phyloP scores from a whole-genome alignment of 1,140 invertebrate genomes.

The Psix sp. region DNA sequence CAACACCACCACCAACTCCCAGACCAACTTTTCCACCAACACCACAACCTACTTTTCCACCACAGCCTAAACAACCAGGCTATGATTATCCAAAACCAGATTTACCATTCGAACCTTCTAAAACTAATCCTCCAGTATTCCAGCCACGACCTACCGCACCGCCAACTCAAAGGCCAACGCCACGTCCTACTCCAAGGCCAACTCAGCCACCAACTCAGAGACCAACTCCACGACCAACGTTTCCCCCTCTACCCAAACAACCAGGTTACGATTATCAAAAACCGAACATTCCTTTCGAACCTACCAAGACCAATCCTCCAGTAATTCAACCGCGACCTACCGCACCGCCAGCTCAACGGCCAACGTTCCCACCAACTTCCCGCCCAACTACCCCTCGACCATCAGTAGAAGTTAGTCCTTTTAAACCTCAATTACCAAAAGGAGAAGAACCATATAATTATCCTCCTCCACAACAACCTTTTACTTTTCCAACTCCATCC shows the following conservation, averaged over 20 bases:
- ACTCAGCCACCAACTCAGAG: slow-evolving; percentile 26
- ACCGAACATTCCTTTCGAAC: slow-evolving; percentile 25
- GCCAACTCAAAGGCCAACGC: background rate
- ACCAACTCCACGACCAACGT: slow-evolving; percentile 21
- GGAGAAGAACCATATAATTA: slow-evolving; percentile 44
- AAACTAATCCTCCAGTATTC: slow-evolving; percentile 17
- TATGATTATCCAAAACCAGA: slow-evolving; percentile 31
- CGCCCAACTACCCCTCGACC: slow-evolving; percentile 28
- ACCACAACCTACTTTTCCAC: slow-evolving; percentile 10
- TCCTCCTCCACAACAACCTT: slow-evolving; percentile 30
- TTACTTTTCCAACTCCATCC: background rate
- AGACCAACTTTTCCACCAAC: no score
- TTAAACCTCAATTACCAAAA: slow-evolving; percentile 22
- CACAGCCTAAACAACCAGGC: slow-evolving; percentile 5
- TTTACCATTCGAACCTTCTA: slow-evolving; percentile 5
- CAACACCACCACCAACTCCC: slow-evolving; percentile 36
- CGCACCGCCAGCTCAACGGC: slow-evolving; percentile 12
- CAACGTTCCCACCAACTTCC: slow-evolving; percentile 23
- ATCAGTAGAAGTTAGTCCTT: slow-evolving; percentile 22
- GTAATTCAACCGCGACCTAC: slow-evolving; percentile 20
- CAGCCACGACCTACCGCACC: no score
- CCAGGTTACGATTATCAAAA: slow-evolving; percentile 45
- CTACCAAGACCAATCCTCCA: slow-evolving; percentile 27
- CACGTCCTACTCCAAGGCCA: slow-evolving; percentile 12
- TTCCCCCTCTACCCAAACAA: slow-evolving; percentile 21